Evolutionary conservation across 2,888 invertebrate species (phyloP), one percentile per base, ranked within the genome.

Genomic region (Bombylius major): DNA sequence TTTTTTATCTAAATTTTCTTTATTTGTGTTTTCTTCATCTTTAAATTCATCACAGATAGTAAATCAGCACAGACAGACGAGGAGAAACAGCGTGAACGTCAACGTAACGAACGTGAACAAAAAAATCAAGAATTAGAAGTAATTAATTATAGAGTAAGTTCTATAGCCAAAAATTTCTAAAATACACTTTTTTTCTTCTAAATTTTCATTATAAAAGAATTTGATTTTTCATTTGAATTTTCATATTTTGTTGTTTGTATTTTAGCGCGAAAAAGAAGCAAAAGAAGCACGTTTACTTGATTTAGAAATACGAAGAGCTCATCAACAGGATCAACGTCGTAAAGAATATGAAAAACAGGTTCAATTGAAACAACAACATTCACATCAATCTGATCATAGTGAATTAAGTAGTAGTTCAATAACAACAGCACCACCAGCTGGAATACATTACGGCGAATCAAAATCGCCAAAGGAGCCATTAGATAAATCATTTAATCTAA

Each of bases 61-160:
- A 74, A 74, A 68, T 71, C 72, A 67, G 67, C 73, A 65, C 73
- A 74, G 68, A 73, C 71, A 61, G 73, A 74, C 72, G 73, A 74
- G 66, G 73, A 74, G 62, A 74, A 74, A 61, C 73, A 74, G 62
- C 72, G 73, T 60, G 73, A 74, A 67, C 69, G 73, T 55, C 73
- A 74, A 63, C 70, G 73, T 60, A 72, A 70, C 67, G 73, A 74
- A 61, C 69, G 74, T 55, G 73, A 74, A 64, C 70, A 70, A 53
- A 74, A 73, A 63, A 71, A 73, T 63, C 72, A 72, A 60, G 73
- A 74, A 64, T 71, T 72, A 64, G 73, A 74, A 69, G 73, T 73
- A 50, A 68, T 73, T 58, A 73, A 73, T 64, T 73, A 73, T 59
- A 72, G 71, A 68, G 72, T 73, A 66, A 67, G 65, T 64, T 23